Evolutionary conservation across 1,140 invertebrate species (phyloP).

Genomic region (Calycopis cecrops): DNA sequence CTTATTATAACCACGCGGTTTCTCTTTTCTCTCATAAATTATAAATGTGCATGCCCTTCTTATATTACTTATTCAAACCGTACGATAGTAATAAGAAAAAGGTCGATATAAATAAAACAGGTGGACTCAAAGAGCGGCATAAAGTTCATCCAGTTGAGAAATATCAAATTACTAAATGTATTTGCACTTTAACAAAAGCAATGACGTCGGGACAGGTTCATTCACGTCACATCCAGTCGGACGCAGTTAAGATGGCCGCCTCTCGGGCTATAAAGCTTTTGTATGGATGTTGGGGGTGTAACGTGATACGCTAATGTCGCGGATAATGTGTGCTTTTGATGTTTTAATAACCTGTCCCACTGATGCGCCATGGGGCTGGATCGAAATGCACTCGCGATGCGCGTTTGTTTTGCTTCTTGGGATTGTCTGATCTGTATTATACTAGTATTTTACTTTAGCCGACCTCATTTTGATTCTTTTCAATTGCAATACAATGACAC

Average conservation of each 20-base stretch:
- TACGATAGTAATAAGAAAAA: not conserved
- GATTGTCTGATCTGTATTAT: too few relatives aligned
- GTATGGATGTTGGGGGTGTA: conserved; percentile 1
- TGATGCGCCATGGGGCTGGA: too few relatives aligned
- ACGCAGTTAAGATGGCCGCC: not conserved
- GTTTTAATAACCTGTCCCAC: conserved; percentile 5
- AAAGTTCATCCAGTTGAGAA: conserved; percentile 7
- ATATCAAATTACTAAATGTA: conserved; percentile 11
- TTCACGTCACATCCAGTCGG: conserved; percentile 1
- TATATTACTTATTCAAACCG: conserved; percentile 1
- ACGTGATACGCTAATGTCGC: conserved; percentile 6
- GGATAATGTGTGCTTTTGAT: conserved; percentile 3
- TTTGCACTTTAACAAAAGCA: conserved; percentile 10
- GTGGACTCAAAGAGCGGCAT: conserved; percentile 4
- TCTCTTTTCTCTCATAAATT: too few relatives aligned
- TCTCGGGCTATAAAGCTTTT: not conserved
- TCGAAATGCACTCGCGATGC: too few relatives aligned
- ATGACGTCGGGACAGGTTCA: not conserved
- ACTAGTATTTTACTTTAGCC: too few relatives aligned
- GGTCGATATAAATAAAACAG: conserved; percentile 6
- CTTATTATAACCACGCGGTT: too few relatives aligned
- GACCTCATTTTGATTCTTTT: too few relatives aligned
- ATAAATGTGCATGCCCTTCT: not conserved
- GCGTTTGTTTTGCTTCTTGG: too few relatives aligned
- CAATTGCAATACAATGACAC: too few relatives aligned